Conservation (phyloP, 2,113 vertebrate genomes). For the Elephas maximus region DNA sequence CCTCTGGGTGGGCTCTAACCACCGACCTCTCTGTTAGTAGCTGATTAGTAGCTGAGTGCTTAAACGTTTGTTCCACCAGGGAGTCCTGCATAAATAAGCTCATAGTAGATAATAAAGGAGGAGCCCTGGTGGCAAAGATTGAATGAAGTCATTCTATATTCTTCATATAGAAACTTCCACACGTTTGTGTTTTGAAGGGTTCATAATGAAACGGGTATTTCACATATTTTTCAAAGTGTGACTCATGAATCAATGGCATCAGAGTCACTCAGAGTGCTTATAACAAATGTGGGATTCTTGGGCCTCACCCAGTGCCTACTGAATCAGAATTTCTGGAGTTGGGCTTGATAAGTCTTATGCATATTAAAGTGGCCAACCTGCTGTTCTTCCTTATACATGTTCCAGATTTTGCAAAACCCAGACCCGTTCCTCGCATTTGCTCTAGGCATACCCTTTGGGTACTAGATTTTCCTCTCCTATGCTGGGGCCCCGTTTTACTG, state of each 20-base stretch:
- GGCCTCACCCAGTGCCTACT: not conserved
- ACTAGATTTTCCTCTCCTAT: not conserved
- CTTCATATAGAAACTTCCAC: not conserved
- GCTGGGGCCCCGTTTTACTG: not conserved
- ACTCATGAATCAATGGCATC: not conserved
- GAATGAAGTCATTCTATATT: not conserved
- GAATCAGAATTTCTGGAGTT: not conserved
- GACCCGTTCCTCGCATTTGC: not conserved
- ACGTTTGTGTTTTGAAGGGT: not conserved
- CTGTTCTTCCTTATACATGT: not conserved
- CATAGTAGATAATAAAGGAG: not conserved
- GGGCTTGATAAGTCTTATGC: not conserved
- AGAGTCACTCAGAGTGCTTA: not conserved
- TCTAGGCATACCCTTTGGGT: not conserved
- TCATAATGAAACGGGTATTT: not conserved
- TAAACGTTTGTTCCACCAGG: no score
- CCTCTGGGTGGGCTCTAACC: no score
- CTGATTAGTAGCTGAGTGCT: no score
- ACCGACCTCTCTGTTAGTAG: no score
- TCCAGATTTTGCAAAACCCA: slow-evolving; percentile 24
- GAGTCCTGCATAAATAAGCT: no score
- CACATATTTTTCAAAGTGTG: slow-evolving; percentile 1
- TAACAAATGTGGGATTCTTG: not conserved
- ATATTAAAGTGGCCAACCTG: not conserved
- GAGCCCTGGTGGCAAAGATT: not conserved